Evolutionary conservation across 2,888 invertebrate species (phyloP), one percentile per base, ranked within the genome.

Genomic region (Uloborus plumipes): DNA sequence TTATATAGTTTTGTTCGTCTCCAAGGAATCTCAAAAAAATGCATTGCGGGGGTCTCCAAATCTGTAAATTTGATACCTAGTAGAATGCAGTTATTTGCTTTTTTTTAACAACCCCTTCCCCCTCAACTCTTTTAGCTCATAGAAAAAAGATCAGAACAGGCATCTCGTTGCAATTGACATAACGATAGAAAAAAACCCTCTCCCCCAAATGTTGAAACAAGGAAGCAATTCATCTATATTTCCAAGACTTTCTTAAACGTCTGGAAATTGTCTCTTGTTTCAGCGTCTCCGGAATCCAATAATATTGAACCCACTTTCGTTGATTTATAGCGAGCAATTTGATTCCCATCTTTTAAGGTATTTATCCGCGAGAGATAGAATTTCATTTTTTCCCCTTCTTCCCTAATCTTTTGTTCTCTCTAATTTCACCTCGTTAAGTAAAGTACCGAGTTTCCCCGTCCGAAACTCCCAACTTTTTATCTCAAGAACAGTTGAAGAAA

Each of bases 241-340:
- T 80, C 58, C 53, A 47, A 58, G 70, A 64, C 69, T 70, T 69
- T 61, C 59, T 70, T 74, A 80, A 80, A 74, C 62, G 80, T 67
- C 64, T 64, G 62, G 58, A 74, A 80, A 80, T 80, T 80, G 74
- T 74, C 80, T 70, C 80, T 64, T 70, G 62, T 77, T 77, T 70
- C 77, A 20, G 6, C 39, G 16, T 39, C 31, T 64, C 47, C 16
- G 1, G 64, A 55, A 74, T 74, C 70, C 74, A 80, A 74, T 74
- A 80, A 70, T 80, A 80, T 80, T 80, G 80, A 70, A 80, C 49
- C 69, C 80, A 80, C 74, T 80, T 74, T 80, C 80, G 74, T 80
- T 70, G 74, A 80, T 80, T 80, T 74, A 80, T 80, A 70, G 55
- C 50, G 70, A 74, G 69, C 74, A 69, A 73, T 80, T 80, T 74